Percentiles rank a stretch among this genome's conserved stretches.
phyloP scores from a whole-genome alignment of 1,140 invertebrate genomes.

The Carcinoscorpius rotundicauda region DNA sequence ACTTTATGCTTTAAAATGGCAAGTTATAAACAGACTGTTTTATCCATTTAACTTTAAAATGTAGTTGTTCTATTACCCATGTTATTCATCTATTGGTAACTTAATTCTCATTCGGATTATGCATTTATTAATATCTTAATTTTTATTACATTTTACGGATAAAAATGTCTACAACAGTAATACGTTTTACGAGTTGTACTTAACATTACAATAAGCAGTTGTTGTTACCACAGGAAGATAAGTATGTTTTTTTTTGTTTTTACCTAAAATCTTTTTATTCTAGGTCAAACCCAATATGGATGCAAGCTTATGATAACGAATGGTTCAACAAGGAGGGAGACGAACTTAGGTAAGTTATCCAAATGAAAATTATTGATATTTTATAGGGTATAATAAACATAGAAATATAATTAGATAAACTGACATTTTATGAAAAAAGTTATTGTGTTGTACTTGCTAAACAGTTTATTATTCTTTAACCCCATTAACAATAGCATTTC shows the following conservation, averaged over 20 bases:
- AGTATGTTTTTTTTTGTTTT: not conserved
- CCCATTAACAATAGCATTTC: too few species aligned
- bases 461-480: too few species aligned
- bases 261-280: not conserved
- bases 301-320: slow-evolving; percentile 80
- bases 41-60: too few species aligned
- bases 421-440: too few species aligned
- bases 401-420: too few species aligned
- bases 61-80: too few species aligned
- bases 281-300: slow-evolving; percentile 82
- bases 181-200: not conserved
- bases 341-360: slow-evolving; percentile 25
- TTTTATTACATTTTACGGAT: not conserved
- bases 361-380: too few species aligned
- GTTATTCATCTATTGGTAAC: not conserved
- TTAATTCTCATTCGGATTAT: not conserved
- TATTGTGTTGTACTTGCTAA: too few species aligned
- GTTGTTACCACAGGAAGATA: not conserved
- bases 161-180: not conserved
- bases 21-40: too few species aligned
- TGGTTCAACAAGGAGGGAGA: slow-evolving; percentile 84
- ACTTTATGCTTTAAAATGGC: too few species aligned
- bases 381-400: too few species aligned
- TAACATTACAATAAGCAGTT: not conserved
- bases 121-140: not conserved